These are phyloP conservation scores for Cygnus olor DNA, from an alignment of 2,797 vertebrate species.

Conservation along the genomic window DNA sequence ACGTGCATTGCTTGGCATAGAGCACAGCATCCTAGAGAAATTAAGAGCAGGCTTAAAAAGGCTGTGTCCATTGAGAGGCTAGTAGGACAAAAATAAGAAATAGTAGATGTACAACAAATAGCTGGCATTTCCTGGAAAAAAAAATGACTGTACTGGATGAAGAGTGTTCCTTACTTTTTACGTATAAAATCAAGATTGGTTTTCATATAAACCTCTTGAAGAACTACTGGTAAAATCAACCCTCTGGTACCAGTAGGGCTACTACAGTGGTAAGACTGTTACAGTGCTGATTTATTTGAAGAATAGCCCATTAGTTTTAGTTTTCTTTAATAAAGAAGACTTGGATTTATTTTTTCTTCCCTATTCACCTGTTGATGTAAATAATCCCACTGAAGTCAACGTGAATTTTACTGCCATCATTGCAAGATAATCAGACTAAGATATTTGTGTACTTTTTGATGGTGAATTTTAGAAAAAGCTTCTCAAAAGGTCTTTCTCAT, in stretches of 20 bases:
- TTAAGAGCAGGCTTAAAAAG: not conserved
- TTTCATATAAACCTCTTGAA: not conserved
- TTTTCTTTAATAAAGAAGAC: not conserved
- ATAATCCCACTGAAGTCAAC: not conserved
- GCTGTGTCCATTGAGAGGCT: not conserved
- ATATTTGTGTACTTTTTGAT: not conserved
- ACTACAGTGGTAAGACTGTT: not conserved
- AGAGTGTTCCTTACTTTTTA: not conserved
- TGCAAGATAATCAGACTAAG: not conserved
- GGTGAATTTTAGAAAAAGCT: conserved; percentile 7
- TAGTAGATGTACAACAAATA: not conserved
- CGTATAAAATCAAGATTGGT: not conserved
- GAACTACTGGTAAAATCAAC: not conserved
- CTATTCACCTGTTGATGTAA: not conserved
- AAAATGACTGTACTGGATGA: not conserved
- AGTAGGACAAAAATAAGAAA: not conserved
- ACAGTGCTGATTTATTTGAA: not conserved
- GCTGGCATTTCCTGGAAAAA: not conserved
- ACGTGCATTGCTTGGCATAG: no score
- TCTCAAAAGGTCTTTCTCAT: conserved; percentile 38
- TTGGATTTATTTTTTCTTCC: not conserved
- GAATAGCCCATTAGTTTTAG: not conserved
- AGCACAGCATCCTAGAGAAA: not conserved
- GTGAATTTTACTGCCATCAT: not conserved
- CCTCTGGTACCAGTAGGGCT: not conserved